These are phyloP conservation scores for Ahaetulla prasina DNA, from an alignment of 2,113 vertebrate species.

Conservation along the genomic window DNA sequence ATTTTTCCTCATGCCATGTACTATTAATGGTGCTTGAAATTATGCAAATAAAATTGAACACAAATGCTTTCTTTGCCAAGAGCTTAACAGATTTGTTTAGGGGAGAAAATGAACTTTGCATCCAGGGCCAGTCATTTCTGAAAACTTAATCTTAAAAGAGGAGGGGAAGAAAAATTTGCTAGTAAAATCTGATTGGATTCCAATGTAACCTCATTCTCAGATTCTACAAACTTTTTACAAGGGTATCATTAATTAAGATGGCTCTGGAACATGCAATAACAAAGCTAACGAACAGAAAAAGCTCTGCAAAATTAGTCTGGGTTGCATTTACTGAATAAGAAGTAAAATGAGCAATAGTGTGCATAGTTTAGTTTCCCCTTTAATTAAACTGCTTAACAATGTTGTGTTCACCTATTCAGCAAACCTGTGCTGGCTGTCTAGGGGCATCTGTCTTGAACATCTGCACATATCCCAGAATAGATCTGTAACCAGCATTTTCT, in stretches of 20 bases:
- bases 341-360: rapidly evolving
- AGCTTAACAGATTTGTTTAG: slow-evolving; percentile 12
- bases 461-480: slow-evolving; percentile 51
- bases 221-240: neutral
- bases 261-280: neutral
- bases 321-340: neutral
- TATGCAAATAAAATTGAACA: slow-evolving; percentile 63
- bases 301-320: neutral
- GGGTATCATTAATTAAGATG: slow-evolving; percentile 11
- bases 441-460: slow-evolving; percentile 61
- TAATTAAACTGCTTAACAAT: neutral
- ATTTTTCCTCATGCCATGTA: slow-evolving; percentile 64
- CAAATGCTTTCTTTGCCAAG: slow-evolving; percentile 18
- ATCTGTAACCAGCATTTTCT: slow-evolving; percentile 37
- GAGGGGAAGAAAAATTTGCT: neutral
- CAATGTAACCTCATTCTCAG: neutral
- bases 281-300: rapidly evolving
- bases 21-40: slow-evolving; percentile 73
- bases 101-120: neutral
- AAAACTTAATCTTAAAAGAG: neutral
- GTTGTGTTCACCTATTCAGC: neutral
- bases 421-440: neutral
- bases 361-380: neutral
- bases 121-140: neutral
- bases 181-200: neutral